phyloP scores from a whole-genome alignment of 1,140 invertebrate genomes.

The Drosophila pectinifera region DNA sequence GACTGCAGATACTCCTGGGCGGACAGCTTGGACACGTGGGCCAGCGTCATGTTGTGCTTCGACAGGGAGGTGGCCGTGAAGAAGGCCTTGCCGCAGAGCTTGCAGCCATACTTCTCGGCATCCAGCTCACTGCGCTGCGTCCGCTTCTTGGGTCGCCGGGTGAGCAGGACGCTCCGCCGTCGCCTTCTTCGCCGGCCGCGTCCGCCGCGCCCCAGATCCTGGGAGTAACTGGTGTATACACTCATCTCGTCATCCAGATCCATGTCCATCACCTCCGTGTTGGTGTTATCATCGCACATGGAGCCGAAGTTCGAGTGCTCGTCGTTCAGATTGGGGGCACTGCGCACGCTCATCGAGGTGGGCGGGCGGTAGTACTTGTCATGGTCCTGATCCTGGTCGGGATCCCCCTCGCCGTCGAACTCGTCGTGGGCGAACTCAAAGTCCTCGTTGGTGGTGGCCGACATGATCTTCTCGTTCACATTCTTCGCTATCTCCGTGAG shows the following conservation, averaged over 20 bases:
- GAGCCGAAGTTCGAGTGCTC: conserved; percentile 75
- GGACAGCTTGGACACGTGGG: conserved; percentile 86
- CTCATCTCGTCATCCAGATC: conserved; percentile 83
- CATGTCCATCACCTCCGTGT: conserved; percentile 84
- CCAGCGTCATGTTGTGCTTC: conserved; percentile 86
- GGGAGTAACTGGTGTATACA: conserved; percentile 82
- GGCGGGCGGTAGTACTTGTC: conserved; percentile 72
- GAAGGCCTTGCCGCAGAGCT: conserved; percentile 86
- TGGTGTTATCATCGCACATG: conserved; percentile 79
- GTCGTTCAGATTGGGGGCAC: conserved; percentile 79
- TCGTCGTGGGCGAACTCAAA: conserved; percentile 80
- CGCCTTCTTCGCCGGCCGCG: conserved; percentile 53
- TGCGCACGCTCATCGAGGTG: conserved; percentile 82
- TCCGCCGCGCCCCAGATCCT: conserved; percentile 67
- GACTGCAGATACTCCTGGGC: conserved; percentile 85
- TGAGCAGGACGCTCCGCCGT: conserved; percentile 69
- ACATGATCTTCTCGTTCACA: conserved; percentile 84
- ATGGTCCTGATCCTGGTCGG: conserved; percentile 32
- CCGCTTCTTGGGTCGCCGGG: conserved; percentile 70
- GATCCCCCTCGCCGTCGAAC: conserved; percentile 70
- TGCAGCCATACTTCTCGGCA: conserved; percentile 75
- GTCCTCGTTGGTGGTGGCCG: conserved; percentile 72
- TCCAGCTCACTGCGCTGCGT: conserved; percentile 40
- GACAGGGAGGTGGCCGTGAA: conserved; percentile 84
- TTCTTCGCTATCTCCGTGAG: conserved; percentile 83